A percentile compares a stretch with the other conserved stretches of the same genome.
Conservation (phyloP, 1,140 invertebrate species). For the Zophobas morio region DNA sequence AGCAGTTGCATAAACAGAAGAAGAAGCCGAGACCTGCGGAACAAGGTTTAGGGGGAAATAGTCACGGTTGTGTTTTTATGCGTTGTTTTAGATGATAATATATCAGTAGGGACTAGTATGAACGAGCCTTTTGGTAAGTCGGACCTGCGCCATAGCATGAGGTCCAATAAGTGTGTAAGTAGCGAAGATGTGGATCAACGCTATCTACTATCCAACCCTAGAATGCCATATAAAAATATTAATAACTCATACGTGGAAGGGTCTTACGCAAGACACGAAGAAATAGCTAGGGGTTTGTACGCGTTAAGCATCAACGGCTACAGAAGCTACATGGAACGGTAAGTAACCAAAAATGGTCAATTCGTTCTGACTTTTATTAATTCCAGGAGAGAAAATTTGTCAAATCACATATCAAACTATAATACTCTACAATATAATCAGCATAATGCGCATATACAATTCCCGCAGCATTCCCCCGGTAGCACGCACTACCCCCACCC, state of each 20-base stretch:
- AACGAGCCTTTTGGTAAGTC: conserved; percentile 61
- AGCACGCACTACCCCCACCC: not conserved
- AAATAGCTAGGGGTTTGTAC: conserved; percentile 59
- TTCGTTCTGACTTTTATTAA: conserved; percentile 3
- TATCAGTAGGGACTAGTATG: conserved; percentile 58
- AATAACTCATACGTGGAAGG: conserved; percentile 54
- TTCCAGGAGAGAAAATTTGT: conserved; percentile 32
- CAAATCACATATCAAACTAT: conserved; percentile 22
- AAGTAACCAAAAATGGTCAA: conserved; percentile 4
- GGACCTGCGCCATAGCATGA: conserved; percentile 61
- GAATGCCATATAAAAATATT: conserved; percentile 57
- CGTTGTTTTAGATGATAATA: conserved; percentile 57
- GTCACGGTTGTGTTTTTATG: conserved; percentile 24
- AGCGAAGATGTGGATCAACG: conserved; percentile 42
- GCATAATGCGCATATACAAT: conserved; percentile 17
- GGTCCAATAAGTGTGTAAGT: conserved; percentile 54
- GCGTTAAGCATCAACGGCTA: conserved; percentile 61
- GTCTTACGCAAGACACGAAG: conserved; percentile 53
- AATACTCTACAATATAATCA: conserved; percentile 26
- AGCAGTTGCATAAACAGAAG: conserved; percentile 64
- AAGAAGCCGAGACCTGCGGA: conserved; percentile 65
- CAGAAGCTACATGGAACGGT: conserved; percentile 62
- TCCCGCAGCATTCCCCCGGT: conserved; percentile 1
- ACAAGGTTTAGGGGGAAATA: conserved; percentile 51
- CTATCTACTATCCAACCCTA: conserved; percentile 53